Percentiles rank a stretch among this genome's conserved stretches.
These are phyloP conservation scores for Ictalurus furcatus DNA, from an alignment of 2,113 vertebrate species.

Conservation along the genomic window DNA sequence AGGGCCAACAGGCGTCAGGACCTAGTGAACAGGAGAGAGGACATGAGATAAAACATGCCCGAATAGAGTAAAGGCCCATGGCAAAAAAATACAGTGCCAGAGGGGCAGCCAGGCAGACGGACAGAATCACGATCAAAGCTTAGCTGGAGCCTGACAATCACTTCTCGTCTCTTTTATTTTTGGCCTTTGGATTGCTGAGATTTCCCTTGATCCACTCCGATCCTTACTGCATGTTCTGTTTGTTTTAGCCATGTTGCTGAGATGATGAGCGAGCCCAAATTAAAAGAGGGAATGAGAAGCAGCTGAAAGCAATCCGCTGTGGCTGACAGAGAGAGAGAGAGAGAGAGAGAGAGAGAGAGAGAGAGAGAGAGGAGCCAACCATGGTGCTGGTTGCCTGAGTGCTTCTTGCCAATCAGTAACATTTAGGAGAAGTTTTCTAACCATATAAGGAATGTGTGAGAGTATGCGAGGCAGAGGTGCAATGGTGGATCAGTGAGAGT, in stretches of 20 bases:
- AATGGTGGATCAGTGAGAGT: conserved; percentile 29
- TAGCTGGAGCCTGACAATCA: conserved; percentile 98
- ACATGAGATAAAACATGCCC: conserved; percentile 59
- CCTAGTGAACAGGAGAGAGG: conserved; percentile 78
- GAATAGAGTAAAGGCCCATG: conserved; percentile 62
- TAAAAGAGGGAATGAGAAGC: conserved; percentile 39
- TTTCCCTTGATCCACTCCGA: conserved; percentile 54
- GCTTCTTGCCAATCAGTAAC: conserved; percentile 46
- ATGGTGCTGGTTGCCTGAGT: conserved; percentile 43
- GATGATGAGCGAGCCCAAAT: conserved; percentile 39
- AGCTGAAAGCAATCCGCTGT: conserved; percentile 35
- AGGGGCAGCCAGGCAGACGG: conserved; percentile 61
- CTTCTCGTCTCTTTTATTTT: conserved; percentile 71
- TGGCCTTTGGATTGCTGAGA: conserved; percentile 46
- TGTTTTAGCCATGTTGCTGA: conserved; percentile 52
- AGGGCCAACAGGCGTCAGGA: conserved; percentile 89
- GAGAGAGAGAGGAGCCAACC: conserved; percentile 25
- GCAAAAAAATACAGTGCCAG: conserved; percentile 65
- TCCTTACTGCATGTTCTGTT: conserved; percentile 63
- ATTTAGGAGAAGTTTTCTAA: conserved; percentile 40
- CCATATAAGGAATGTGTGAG: conserved; percentile 42
- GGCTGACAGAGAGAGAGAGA: conserved; percentile 32
- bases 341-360: conserved; percentile 31
- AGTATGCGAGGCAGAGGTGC: conserved; percentile 25
- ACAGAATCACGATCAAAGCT: conserved; percentile 79